A percentile compares a stretch with the other conserved stretches of the same genome.
Evolutionary conservation across 1,140 invertebrate species (phyloP).

Genomic region (Zaprionus taronus): DNA sequence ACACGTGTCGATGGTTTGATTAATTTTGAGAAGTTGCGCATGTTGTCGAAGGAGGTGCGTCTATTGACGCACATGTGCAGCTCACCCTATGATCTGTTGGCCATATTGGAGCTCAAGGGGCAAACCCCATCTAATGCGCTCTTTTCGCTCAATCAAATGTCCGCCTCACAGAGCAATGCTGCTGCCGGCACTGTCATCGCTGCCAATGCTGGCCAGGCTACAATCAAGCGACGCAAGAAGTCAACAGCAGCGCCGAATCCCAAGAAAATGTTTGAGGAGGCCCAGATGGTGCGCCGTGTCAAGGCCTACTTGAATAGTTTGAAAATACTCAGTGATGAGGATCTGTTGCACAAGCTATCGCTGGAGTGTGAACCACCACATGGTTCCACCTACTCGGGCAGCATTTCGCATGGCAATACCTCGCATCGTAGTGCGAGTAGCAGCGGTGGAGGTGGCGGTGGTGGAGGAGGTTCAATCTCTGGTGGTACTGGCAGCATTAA

Average conservation of each 20-base stretch:
- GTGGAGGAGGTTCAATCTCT: constrained; percentile 57
- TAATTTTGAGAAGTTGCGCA: constrained; percentile 99
- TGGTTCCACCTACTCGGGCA: constrained; percentile 85
- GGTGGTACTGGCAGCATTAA: constrained; percentile 58
- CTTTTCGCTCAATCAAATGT: constrained; percentile 95
- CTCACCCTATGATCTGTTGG: constrained; percentile 94
- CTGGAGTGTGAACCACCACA: constrained; percentile 93
- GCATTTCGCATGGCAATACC: constrained; percentile 82
- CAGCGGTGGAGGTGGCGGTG: constrained; percentile 71
- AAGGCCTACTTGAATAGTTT: constrained; percentile 97
- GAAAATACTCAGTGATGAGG: constrained; percentile 94
- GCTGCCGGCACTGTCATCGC: constrained; percentile 69
- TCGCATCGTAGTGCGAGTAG: constrained; percentile 80
- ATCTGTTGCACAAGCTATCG: constrained; percentile 94
- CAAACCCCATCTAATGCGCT: constrained; percentile 94
- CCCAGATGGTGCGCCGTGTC: constrained; percentile 98
- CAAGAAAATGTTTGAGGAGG: constrained; percentile 99
- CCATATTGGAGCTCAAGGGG: constrained; percentile 93
- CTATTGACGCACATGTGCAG: constrained; percentile 98
- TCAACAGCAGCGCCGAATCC: constrained; percentile 96
- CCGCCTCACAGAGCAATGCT: constrained; percentile 86
- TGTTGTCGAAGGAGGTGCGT: constrained; percentile 99
- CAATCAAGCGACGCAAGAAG: constrained; percentile 96
- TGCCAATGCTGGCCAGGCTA: constrained; percentile 88
- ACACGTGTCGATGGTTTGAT: constrained; percentile 96